Evolutionary conservation across 2,888 invertebrate species (phyloP).

Genomic region (Ectemnius continuus): DNA sequence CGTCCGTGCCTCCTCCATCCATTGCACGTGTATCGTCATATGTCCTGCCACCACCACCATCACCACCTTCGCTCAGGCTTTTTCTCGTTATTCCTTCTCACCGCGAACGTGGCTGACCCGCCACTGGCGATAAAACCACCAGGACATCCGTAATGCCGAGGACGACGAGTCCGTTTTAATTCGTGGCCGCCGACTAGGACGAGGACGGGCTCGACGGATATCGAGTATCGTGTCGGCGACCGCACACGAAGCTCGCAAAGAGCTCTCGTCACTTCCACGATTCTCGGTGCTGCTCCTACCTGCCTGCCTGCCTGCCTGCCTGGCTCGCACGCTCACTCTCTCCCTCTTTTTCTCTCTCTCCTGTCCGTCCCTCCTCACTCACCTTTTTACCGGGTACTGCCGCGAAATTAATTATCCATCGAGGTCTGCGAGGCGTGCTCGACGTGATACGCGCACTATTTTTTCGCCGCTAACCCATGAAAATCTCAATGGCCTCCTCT

Average conservation of each 20-base stretch:
- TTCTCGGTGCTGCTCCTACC: conserved; percentile 5
- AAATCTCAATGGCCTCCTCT: conserved; percentile 11
- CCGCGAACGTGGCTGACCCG: background rate
- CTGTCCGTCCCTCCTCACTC: conserved; percentile 1
- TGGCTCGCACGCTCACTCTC: too few species aligned
- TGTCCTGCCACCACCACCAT: background rate
- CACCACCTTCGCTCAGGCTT: background rate
- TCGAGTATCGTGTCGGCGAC: conserved; percentile 48
- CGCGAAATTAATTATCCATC: conserved; percentile 55
- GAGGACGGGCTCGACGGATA: conserved; percentile 36
- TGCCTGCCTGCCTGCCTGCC: background rate
- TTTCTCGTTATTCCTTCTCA: conserved; percentile 25
- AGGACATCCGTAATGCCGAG: conserved; percentile 43
- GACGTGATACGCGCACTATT: background rate
- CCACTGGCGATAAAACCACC: conserved; percentile 41
- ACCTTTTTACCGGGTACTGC: conserved; percentile 11
- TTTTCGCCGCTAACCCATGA: conserved; percentile 8
- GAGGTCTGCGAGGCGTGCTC: conserved; percentile 20
- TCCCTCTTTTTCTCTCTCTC: background rate
- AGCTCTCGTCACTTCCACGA: conserved; percentile 19
- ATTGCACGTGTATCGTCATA: background rate
- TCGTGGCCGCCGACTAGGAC: conserved; percentile 24
- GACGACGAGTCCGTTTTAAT: conserved; percentile 49
- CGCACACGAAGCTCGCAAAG: conserved; percentile 35
- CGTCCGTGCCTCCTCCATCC: background rate